Percentiles rank a stretch among this genome's conserved stretches.
Conservation (phyloP, 2,797 vertebrate genomes). For the Ctenopoma multispine region DNA sequence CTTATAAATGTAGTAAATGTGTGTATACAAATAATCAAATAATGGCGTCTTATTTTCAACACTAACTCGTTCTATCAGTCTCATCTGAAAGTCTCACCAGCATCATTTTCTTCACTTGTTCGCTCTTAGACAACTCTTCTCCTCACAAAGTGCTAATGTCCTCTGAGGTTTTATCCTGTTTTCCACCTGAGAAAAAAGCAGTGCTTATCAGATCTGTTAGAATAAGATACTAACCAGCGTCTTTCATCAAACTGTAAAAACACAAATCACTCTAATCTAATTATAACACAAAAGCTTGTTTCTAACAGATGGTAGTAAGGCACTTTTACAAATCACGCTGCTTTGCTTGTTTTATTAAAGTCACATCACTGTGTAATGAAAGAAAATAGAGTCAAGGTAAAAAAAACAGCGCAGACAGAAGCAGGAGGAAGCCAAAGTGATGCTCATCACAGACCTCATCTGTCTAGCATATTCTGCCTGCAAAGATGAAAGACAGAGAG, state of each 20-base stretch:
- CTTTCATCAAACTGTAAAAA: conserved; percentile 47
- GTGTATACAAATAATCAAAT: no score
- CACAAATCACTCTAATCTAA: conserved; percentile 47
- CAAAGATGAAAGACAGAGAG: conserved; percentile 13
- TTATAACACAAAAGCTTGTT: conserved; percentile 50
- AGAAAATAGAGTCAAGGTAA: conserved; percentile 23
- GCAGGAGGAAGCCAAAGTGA: conserved; percentile 9
- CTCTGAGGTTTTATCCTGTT: conserved; percentile 41
- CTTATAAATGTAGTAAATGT: no score
- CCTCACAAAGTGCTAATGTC: conserved; percentile 15
- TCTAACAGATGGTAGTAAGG: conserved; percentile 22
- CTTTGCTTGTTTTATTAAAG: conserved; percentile 33
- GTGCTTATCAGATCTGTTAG: conserved; percentile 47
- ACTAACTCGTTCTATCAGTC: neutral
- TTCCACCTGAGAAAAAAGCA: conserved; percentile 25
- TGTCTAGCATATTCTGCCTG: conserved; percentile 29
- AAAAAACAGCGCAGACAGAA: conserved; percentile 9
- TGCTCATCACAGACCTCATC: conserved; percentile 37
- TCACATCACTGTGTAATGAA: conserved; percentile 2
- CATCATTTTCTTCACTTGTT: neutral
- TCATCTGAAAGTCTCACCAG: conserved; percentile 8
- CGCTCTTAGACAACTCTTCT: conserved; percentile 14
- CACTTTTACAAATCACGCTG: conserved; percentile 29
- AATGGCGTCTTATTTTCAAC: no score
- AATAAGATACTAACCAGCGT: conserved; percentile 41